Percentiles rank a stretch among this genome's conserved stretches.
These are phyloP conservation scores for Gastrophryne carolinensis DNA, from an alignment of 2,797 vertebrate genomes.

Conservation along the genomic window DNA sequence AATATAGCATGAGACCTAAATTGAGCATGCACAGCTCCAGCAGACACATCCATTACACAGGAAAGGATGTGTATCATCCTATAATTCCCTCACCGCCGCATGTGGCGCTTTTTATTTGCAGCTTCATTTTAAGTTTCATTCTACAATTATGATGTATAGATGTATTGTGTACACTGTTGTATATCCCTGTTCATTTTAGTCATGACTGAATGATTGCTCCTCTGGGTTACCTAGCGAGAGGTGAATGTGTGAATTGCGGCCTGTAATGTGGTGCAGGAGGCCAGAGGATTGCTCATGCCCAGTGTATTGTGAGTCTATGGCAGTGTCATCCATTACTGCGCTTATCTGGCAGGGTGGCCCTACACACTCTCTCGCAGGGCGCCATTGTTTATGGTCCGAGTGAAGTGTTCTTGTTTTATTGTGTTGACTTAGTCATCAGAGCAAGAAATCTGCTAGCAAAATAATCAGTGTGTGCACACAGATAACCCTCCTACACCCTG, in stretches of 20 bases:
- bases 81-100: no score
- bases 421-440: constrained; percentile 37
- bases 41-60: no score
- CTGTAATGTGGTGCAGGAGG: background rate
- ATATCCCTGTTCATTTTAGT: no score
- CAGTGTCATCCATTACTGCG: background rate
- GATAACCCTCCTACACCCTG: background rate
- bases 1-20: no score
- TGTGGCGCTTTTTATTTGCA: no score
- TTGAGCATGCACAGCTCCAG: no score
- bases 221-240: no score
- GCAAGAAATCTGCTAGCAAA: background rate
- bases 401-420: constrained; percentile 33
- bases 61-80: no score
- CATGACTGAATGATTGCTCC: no score
- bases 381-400: constrained; percentile 22
- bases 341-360: background rate
- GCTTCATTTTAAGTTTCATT: no score
- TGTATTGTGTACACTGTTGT: no score
- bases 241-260: background rate
- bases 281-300: background rate
- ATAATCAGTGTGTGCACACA: constrained; percentile 7
- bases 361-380: background rate
- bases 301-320: background rate
- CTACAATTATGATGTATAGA: no score